Percentiles rank a stretch among this genome's conserved stretches.
Conservation (phyloP, 2,797 vertebrate genomes). For the Myotis pilosus region DNA sequence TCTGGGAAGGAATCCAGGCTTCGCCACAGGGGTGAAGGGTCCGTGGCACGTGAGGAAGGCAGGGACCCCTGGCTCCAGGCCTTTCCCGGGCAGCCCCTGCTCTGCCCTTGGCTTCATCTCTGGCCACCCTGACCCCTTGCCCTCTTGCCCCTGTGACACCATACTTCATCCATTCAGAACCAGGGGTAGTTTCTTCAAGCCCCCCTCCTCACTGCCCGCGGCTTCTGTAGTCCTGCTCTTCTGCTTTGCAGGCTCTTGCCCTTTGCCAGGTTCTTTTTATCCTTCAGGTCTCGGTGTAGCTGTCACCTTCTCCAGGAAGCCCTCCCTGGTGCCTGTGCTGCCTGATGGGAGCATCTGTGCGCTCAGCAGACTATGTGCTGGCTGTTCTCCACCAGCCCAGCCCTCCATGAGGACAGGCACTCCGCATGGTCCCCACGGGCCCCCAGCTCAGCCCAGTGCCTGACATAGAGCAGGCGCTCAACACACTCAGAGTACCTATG, state of each 20-base stretch:
- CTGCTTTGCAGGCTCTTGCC: neutral
- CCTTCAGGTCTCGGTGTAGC: neutral
- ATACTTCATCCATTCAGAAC: neutral
- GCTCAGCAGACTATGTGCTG: neutral
- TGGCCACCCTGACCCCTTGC: accelerated
- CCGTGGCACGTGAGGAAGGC: neutral
- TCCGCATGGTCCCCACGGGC: no score
- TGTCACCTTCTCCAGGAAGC: neutral
- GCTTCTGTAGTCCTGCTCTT: neutral
- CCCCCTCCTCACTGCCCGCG: neutral
- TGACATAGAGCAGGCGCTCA: neutral
- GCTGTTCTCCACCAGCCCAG: neutral
- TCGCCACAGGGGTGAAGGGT: neutral
- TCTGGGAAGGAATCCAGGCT: slow-evolving; percentile 61
- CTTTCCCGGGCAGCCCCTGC: neutral
- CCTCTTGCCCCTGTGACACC: neutral
- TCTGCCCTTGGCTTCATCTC: neutral
- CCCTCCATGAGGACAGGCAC: neutral
- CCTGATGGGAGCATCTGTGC: neutral
- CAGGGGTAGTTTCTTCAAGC: neutral
- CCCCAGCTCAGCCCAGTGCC: neutral
- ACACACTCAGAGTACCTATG: neutral
- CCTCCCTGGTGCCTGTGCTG: neutral
- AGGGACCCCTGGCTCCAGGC: neutral
- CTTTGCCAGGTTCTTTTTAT: neutral